Evolutionary conservation across 2,113 vertebrate genomes (phyloP).

Genomic region (Tragelaphus strepsiceros): DNA sequence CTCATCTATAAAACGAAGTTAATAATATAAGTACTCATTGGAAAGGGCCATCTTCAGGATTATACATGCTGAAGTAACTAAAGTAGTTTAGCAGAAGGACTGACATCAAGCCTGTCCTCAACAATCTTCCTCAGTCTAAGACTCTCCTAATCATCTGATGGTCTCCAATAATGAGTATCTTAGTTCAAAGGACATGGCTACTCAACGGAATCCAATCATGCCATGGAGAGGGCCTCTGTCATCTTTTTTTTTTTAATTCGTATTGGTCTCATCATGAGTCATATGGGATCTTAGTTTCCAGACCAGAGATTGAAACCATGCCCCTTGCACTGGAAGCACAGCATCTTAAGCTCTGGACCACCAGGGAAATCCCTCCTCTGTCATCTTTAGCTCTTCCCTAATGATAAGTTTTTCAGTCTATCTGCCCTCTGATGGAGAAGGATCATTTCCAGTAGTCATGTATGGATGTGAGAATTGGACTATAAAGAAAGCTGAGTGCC

Average conservation of each 20-base stretch:
- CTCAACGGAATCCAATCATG: not conserved
- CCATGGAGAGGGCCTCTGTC: not conserved
- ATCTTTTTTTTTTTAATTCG: not conserved
- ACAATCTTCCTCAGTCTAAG: not conserved
- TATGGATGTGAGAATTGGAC: not conserved
- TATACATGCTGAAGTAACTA: not conserved
- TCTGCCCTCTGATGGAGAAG: not conserved
- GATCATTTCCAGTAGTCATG: not conserved
- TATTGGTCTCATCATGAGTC: not conserved
- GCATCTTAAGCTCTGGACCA: not conserved
- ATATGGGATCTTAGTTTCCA: not conserved
- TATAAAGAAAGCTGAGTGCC: not conserved
- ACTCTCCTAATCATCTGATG: not conserved
- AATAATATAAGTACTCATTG: not conserved
- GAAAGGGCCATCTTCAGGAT: not conserved
- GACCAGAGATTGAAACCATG: not conserved
- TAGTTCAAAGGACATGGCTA: not conserved
- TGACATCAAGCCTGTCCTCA: not conserved
- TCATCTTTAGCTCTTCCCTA: not conserved
- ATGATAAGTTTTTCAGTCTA: not conserved
- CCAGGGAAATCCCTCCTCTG: not conserved
- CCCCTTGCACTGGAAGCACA: not conserved
- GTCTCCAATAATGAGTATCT: not conserved
- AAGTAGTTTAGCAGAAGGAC: not conserved
- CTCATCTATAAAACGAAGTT: not conserved